A percentile compares a stretch with the other conserved stretches of the same genome.
These are phyloP conservation scores for Lepus europaeus DNA, from an alignment of 2,113 vertebrate species.

Conservation along the genomic window DNA sequence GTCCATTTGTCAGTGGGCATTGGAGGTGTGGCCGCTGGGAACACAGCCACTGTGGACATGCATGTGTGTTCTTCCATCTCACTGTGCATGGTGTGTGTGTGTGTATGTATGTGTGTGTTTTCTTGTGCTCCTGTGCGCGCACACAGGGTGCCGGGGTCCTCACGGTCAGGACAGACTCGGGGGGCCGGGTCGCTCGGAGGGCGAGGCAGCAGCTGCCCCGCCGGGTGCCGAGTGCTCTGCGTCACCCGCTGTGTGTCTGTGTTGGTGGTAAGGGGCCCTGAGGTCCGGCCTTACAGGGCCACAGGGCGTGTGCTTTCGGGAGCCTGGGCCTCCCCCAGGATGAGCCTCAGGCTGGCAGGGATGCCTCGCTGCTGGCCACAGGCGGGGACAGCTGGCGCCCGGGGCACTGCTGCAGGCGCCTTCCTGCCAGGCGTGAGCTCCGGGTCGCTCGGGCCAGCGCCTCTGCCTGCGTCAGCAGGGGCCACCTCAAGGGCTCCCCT, in stretches of 20 bases:
- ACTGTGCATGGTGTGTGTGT: background rate
- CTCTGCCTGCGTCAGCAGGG: slow-evolving; percentile 56
- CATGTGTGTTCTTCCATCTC: too few species aligned
- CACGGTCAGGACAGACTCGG: background rate
- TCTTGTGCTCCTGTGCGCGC: too few species aligned
- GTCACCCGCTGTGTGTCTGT: background rate
- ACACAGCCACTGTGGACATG: background rate
- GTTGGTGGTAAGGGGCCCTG: background rate
- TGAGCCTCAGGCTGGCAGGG: background rate
- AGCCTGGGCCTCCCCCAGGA: slow-evolving; percentile 48
- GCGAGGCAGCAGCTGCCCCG: background rate
- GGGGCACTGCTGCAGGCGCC: background rate
- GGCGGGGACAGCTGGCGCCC: slow-evolving; percentile 34
- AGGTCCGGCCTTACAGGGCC: slow-evolving; percentile 58
- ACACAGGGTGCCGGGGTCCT: background rate
- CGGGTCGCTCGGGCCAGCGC: slow-evolving; percentile 18
- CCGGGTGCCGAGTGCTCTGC: slow-evolving; percentile 24
- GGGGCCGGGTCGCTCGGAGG: background rate
- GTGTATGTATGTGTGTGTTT: too few species aligned
- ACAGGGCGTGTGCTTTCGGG: slow-evolving; percentile 50
- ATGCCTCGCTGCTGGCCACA: slow-evolving; percentile 46
- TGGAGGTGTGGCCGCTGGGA: background rate
- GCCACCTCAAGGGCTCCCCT: background rate
- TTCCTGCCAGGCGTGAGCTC: slow-evolving; percentile 64
- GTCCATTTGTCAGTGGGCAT: background rate